phyloP scores from a whole-genome alignment of 2,888 invertebrate genomes.

The Hypena proboscidalis region DNA sequence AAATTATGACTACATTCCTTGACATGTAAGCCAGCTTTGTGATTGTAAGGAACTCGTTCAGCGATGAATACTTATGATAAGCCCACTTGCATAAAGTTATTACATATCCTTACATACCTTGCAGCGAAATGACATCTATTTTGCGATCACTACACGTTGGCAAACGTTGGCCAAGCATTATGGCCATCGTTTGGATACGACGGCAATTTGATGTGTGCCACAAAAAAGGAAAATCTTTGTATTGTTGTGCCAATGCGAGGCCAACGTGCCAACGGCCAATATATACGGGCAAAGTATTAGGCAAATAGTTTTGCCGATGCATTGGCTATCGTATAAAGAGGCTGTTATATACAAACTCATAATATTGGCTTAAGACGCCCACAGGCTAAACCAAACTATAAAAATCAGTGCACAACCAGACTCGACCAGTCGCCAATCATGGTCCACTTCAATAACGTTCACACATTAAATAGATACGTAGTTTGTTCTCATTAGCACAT shows the following conservation, averaged over 20 bases:
- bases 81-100: constrained; percentile 13
- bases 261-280: too few species aligned
- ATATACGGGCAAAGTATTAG: too few species aligned
- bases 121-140: constrained; percentile 26
- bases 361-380: constrained; percentile 36
- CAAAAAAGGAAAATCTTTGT: too few species aligned
- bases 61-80: not conserved
- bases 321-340: too few species aligned
- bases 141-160: too few species aligned
- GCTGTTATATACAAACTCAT: constrained; percentile 21
- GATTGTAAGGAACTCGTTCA: not conserved
- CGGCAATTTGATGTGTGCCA: too few species aligned
- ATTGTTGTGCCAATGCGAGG: too few species aligned
- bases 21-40: too few species aligned
- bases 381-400: constrained; percentile 18
- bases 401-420: constrained; percentile 26
- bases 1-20: too few species aligned
- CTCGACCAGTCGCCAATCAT: constrained; percentile 30
- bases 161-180: too few species aligned
- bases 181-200: too few species aligned
- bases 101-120: constrained; percentile 5
- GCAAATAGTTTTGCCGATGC: too few species aligned
- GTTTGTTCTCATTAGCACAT: constrained; percentile 39
- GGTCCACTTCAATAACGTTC: constrained; percentile 20
- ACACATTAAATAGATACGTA: constrained; percentile 22